Evolutionary conservation across 2,113 vertebrate species (phyloP), one percentile per base, ranked within the genome.

Genomic region (Tautogolabrus adspersus): DNA sequence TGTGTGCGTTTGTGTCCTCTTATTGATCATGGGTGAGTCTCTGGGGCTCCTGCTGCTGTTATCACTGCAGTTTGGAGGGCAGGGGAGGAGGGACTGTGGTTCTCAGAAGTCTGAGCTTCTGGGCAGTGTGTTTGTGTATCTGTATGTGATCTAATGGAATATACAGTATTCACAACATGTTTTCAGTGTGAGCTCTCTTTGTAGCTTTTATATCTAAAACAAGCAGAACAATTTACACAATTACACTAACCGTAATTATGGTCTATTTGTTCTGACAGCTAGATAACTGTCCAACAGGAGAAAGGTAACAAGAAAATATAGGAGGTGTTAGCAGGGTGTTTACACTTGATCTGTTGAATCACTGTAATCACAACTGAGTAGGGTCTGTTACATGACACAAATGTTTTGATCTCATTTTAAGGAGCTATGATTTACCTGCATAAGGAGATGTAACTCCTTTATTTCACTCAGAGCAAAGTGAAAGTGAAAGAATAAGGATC

Each of bases 21-120:
- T 91, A 92, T 91, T 92, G 89, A 91, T 91, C 84, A 86, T 58
- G 26, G 72, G 68, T 83, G 81, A 82, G 83, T 84, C 81, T 74
- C 64, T 83, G 82, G 73, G 85, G 82, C 80, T 85, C 75, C 64
- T 65, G 79, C 86, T 88, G 87, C 78, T 89, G 72, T 86, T 92
- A 90, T 88, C 86, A 86, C 84, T 87, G 81, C 89, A 87, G 86
- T 80, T 80, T 87, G 61, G 71, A 83, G 79, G 82, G 62, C 65
- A 34, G 61, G 75, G 81, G 62, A 65, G 75, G 75, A 75, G 74
- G 67, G 65, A 81, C 44, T 38, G 66, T 74, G 54, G 70, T 78
- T 83, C 75, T 66, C 58, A 81, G 73, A 61, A 52, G 60, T 40
- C 38, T 56, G 67, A 83, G 76, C 88, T 81, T 65, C 38, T 42